These are phyloP conservation scores for Benthosema pterotum DNA, from an alignment of 2,797 vertebrate species.

Conservation along the genomic window DNA sequence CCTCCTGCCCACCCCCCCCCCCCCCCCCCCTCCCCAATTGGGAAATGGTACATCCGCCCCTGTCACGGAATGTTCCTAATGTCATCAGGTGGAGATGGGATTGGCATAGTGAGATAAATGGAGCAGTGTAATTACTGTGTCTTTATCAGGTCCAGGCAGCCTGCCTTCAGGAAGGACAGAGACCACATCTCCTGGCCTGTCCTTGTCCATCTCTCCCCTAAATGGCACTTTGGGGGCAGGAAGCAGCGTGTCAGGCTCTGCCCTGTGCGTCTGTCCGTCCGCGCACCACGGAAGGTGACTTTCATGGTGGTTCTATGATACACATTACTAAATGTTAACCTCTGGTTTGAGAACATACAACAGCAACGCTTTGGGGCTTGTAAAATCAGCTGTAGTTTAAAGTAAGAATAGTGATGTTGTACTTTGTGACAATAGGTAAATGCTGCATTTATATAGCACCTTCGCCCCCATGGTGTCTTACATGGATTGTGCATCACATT, in stretches of 20 bases:
- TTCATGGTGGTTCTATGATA: constrained; percentile 50
- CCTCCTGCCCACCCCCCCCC: no score
- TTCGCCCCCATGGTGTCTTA: no score
- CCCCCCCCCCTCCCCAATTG: no score
- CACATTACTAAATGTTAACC: constrained; percentile 4
- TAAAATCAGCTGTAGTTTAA: no score
- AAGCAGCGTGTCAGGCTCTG: constrained; percentile 44
- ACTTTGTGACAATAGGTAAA: no score
- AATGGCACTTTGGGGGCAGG: constrained; percentile 48
- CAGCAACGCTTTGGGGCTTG: no score
- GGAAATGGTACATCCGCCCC: no score
- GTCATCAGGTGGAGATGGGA: constrained; percentile 68
- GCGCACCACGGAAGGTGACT: constrained; percentile 57
- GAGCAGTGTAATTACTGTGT: constrained; percentile 74
- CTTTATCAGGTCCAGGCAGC: constrained; percentile 79
- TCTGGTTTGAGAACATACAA: no score
- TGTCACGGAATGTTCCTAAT: constrained; percentile 52
- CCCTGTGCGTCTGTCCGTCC: no score
- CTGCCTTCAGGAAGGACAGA: constrained; percentile 52
- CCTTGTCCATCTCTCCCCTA: constrained; percentile 72
- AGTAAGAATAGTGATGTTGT: no score
- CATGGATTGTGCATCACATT: no score
- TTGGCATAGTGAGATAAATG: constrained; percentile 79
- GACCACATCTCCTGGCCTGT: constrained; percentile 65
- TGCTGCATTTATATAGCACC: no score